Base-by-base conservation (phyloP, 2,113 vertebrate species). In the Paedocypris sp. region DNA sequence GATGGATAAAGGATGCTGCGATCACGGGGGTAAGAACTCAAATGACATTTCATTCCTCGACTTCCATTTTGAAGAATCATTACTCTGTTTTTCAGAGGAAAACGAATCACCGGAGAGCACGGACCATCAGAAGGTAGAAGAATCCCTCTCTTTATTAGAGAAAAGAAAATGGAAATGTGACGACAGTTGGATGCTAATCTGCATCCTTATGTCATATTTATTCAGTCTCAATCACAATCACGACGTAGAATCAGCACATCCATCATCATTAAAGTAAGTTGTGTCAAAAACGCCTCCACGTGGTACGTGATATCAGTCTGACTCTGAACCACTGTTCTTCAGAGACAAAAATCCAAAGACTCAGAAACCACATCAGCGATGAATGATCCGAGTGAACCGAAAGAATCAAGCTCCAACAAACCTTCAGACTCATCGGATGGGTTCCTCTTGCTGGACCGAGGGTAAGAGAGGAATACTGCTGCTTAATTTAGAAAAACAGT, bases 231-330 rank as follows among this genome's bases (percentile, higher is more conserved):
- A 52, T 19, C 32, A 8, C 26, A 19, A 4, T 58, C 59, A 29
- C 46, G 53, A 6, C 25, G 45, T 11, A 39, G 53, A 66, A 50
- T 50, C 77, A 90, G 88, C 58, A 66, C 86, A 0, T 83, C 86
- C 0, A 46, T 92, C 12, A 83, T 91, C 73, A 68, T 83, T 45
- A 83, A 61, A n/a, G n/a, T n/a, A n/a, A n/a, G 5, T 43, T 6
- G 57, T 75, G 75, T 73, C 73, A 20, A 77, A 72, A 48, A 63
- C n/a, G n/a, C n/a, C n/a, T n/a, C n/a, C n/a, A n/a, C n/a, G n/a
- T n/a, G n/a, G n/a, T n/a, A n/a, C n/a, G n/a, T n/a, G n/a, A n/a
- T n/a, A n/a, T n/a, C n/a, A n/a, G n/a, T n/a, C n/a, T n/a, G n/a
- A n/a, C n/a, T n/a, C n/a, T n/a, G n/a, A n/a, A n/a, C n/a, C n/a